These are phyloP conservation scores for Podotricha telesiphe DNA, from an alignment of 2,888 invertebrate species.

Conservation along the genomic window DNA sequence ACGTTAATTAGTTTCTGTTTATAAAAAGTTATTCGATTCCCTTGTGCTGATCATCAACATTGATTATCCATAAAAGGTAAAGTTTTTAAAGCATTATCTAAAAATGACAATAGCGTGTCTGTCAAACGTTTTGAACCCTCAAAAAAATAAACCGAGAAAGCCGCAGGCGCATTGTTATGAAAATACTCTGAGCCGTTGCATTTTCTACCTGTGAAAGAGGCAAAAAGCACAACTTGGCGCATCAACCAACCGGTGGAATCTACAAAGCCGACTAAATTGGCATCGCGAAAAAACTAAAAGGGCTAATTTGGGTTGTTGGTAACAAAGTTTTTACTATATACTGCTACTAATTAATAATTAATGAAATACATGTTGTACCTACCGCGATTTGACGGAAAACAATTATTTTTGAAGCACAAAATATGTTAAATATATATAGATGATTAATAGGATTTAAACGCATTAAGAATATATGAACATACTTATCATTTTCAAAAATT, in stretches of 20 bases:
- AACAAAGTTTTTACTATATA: conserved; percentile 69
- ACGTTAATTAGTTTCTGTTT: conserved; percentile 67
- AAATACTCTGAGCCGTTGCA: conserved; percentile 77
- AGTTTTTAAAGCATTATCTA: conserved; percentile 78
- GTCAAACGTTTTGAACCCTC: conserved; percentile 72
- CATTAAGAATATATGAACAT: neutral
- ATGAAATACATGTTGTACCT: conserved; percentile 49
- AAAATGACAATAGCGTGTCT: conserved; percentile 81
- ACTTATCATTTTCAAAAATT: conserved; percentile 19
- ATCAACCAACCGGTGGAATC: conserved; percentile 68
- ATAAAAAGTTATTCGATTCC: conserved; percentile 59
- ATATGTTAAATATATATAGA: neutral
- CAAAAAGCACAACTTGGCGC: conserved; percentile 78
- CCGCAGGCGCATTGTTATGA: conserved; percentile 82
- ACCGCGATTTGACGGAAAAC: conserved; percentile 45
- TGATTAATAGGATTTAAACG: neutral
- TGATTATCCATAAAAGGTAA: conserved; percentile 71
- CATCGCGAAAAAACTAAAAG: conserved; percentile 71
- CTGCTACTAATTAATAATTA: conserved; percentile 56
- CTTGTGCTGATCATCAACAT: conserved; percentile 67
- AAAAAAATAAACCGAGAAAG: conserved; percentile 77
- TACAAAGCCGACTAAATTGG: conserved; percentile 72
- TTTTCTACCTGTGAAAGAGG: conserved; percentile 75
- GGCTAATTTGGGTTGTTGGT: conserved; percentile 73
- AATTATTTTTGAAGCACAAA: neutral